Percentiles rank a stretch among this genome's conserved stretches.
These are phyloP conservation scores for Bugulina stolonifera DNA, from an alignment of 2,888 invertebrate species.

Conservation along the genomic window DNA sequence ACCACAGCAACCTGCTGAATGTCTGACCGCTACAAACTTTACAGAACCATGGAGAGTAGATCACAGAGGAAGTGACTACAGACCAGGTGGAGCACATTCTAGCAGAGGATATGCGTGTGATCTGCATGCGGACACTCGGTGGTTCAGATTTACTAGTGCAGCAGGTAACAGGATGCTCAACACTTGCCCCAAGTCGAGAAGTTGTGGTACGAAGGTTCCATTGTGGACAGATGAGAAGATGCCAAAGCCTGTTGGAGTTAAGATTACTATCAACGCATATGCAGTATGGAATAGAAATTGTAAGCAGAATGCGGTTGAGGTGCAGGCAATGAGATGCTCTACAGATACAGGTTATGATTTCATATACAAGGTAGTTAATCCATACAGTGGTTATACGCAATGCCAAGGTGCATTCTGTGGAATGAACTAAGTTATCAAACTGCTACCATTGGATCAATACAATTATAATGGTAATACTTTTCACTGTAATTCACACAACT, in stretches of 20 bases:
- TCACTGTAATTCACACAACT: too few species aligned
- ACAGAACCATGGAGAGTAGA: not conserved
- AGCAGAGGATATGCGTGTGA: not conserved
- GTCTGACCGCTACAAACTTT: not conserved
- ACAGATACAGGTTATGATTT: not conserved
- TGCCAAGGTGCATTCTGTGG: too few species aligned
- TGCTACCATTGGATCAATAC: too few species aligned
- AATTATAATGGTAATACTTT: too few species aligned
- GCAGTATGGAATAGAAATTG: not conserved
- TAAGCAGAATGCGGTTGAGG: not conserved
- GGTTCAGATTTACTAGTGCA: not conserved
- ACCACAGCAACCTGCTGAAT: not conserved
- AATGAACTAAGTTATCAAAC: too few species aligned
- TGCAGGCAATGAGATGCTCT: not conserved
- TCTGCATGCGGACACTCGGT: not conserved
- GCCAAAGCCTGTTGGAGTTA: not conserved
- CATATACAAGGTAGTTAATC: not conserved
- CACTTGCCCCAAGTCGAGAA: not conserved
- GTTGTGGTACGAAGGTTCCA: not conserved
- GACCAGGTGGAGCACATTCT: not conserved
- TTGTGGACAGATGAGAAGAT: not conserved
- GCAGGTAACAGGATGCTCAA: constrained; percentile 1
- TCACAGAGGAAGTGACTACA: too few species aligned
- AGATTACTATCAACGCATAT: not conserved
- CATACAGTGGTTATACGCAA: not conserved